These are phyloP conservation scores for Terrapene triunguis DNA, from an alignment of 2,113 vertebrate species.

Conservation along the genomic window DNA sequence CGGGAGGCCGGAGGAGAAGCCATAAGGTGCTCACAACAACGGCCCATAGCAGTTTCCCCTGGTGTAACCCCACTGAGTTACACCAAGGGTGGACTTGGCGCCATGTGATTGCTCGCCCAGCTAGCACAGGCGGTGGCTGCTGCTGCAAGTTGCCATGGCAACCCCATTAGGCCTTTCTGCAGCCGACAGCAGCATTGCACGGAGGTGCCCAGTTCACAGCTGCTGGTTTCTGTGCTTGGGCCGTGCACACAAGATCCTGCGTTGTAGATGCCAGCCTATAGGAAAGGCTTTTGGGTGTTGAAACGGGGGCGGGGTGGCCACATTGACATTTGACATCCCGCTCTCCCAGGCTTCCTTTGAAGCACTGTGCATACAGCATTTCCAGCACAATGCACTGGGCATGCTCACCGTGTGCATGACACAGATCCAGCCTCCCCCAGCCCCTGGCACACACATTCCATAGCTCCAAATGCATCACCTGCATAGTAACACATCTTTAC, in stretches of 20 bases:
- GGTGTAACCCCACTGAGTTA: neutral
- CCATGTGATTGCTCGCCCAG: neutral
- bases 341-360: neutral
- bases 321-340: neutral
- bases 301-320: neutral
- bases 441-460: neutral
- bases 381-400: neutral
- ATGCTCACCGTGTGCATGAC: neutral
- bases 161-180: constrained; percentile 40
- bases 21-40: neutral
- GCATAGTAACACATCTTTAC: neutral
- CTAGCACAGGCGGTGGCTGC: neutral
- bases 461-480: neutral
- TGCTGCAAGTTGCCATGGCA: constrained; percentile 65
- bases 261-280: neutral
- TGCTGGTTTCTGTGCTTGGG: neutral
- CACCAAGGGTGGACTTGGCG: neutral
- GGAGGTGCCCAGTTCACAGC: constrained; percentile 24
- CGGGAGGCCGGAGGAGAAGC: neutral
- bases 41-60: too few relatives aligned
- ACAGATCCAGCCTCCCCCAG: neutral
- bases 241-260: neutral
- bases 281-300: neutral
- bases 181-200: constrained; percentile 27
- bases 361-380: neutral